Percentiles rank a stretch among this genome's conserved stretches.
These are phyloP conservation scores for Drosophila pallidifrons DNA, from an alignment of 1,140 invertebrate species.

Conservation along the genomic window DNA sequence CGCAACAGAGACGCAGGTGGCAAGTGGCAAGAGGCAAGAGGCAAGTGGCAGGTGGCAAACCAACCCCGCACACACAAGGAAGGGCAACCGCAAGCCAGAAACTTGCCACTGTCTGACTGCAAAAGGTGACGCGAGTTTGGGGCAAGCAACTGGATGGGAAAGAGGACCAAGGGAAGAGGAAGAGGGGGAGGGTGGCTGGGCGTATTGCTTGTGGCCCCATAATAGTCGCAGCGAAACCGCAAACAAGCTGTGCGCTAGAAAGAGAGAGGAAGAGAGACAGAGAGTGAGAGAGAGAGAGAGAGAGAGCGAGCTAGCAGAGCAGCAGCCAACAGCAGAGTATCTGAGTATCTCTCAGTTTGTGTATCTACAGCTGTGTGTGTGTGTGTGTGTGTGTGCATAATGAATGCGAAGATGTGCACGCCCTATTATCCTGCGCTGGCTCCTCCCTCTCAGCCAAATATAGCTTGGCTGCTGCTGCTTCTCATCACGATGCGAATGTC, in stretches of 20 bases:
- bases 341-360: conserved; percentile 46
- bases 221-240: conserved; percentile 41
- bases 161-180: background rate
- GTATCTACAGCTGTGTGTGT: conserved; percentile 27
- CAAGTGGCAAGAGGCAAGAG: conserved; percentile 17
- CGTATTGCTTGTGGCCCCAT: conserved; percentile 23
- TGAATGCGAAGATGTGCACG: conserved; percentile 82
- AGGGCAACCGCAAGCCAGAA: conserved; percentile 56
- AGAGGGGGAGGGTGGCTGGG: background rate
- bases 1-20: conserved; percentile 50
- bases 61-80: conserved; percentile 29
- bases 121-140: conserved; percentile 14
- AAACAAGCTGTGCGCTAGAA: conserved; percentile 23
- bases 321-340: conserved; percentile 52
- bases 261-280: background rate
- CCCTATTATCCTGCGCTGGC: conserved; percentile 82
- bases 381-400: conserved; percentile 68
- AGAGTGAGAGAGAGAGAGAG: background rate
- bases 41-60: conserved; percentile 19
- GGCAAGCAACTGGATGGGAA: background rate
- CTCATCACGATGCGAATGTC: conserved; percentile 17
- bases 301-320: conserved; percentile 4
- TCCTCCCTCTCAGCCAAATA: conserved; percentile 65
- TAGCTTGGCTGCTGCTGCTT: background rate
- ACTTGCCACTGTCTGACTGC: conserved; percentile 63